phyloP scores from a whole-genome alignment of 2,888 invertebrate genomes.

The Lasioglossum leucozonium region DNA sequence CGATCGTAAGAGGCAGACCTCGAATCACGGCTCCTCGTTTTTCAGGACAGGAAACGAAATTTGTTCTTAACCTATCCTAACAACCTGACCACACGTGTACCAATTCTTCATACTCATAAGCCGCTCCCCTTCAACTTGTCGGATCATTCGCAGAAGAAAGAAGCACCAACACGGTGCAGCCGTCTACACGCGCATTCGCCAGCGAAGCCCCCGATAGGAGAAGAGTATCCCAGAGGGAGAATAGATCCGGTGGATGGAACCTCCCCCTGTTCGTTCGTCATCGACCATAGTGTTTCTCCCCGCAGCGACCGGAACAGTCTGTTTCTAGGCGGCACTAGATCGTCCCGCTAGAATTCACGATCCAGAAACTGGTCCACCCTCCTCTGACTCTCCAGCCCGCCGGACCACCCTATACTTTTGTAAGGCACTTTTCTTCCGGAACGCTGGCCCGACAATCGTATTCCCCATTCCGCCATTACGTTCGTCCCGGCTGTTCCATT shows the following conservation, averaged over 20 bases:
- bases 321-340: conserved; percentile 41
- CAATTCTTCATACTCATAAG: background rate
- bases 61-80: background rate
- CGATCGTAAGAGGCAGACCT: no score
- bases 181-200: conserved; percentile 82
- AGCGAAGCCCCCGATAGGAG: conserved; percentile 48
- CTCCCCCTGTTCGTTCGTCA: conserved; percentile 20
- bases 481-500: conserved; percentile 75
- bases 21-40: no score
- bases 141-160: conserved; percentile 55
- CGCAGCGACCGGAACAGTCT: conserved; percentile 21
- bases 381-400: conserved; percentile 36
- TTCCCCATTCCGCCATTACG: conserved; percentile 78
- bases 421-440: conserved; percentile 82
- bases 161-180: conserved; percentile 56
- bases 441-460: conserved; percentile 82
- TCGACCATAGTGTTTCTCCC: conserved; percentile 32
- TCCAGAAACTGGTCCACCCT: conserved; percentile 50
- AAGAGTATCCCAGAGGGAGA: background rate
- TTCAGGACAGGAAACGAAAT: no score
- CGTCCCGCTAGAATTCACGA: conserved; percentile 51
- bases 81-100: background rate
- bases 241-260: background rate
- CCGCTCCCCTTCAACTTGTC: background rate
- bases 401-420: conserved; percentile 69